Base-by-base conservation (phyloP, 2,888 invertebrate species). In the Stenichneumon culpator region DNA sequence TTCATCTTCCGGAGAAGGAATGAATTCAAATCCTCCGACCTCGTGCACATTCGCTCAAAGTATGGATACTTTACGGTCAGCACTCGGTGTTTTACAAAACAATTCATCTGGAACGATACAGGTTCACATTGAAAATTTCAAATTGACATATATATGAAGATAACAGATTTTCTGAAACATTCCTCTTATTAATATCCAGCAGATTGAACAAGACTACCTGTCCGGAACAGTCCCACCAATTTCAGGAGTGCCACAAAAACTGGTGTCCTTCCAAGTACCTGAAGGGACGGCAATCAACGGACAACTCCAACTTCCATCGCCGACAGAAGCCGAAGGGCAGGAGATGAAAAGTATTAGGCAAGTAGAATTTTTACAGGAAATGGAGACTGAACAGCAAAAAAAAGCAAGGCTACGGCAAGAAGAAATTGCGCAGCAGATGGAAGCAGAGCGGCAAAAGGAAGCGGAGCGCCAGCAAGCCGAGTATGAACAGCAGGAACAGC, bases 51-150 rank as follows among this genome's bases (percentile, higher is more conserved):
- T 67, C 19, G 19, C 39, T n/a, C 39, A 67, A 19, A 67, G 67
- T 39, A n/a, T 67, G 19, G 39, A 11, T 39, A 67, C 7, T 39
- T 2, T 67, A 39, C 67, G 67, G 67, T 19, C 67, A 19, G 67
- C 67, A 5, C 39, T 67, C 7, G 3, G 39, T 11, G 67, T 39
- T 19, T 67, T 67, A 19, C 36, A 39, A 7, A 6, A 67, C 39
- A 39, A 67, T 67, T 11, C 67, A 39, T 1, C 67, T 11, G 6
- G 3, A 39, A 67, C 39, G 16, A 11, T 39, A 7, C 19, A 67
- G 67, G 39, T 67, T 67, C 39, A n/a, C 39, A 67, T 14, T 44
- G 36, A 65, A 14, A 32, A 36, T n/a, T 32, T n/a, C 36, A 65
- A 19, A n/a, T 52, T 52, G 52, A 52, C 19, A 52, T 0, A 4